Evolutionary conservation across 53 echinoderm and acorn worm species (phyloP).

Genomic region (Echinometra lucunter): DNA sequence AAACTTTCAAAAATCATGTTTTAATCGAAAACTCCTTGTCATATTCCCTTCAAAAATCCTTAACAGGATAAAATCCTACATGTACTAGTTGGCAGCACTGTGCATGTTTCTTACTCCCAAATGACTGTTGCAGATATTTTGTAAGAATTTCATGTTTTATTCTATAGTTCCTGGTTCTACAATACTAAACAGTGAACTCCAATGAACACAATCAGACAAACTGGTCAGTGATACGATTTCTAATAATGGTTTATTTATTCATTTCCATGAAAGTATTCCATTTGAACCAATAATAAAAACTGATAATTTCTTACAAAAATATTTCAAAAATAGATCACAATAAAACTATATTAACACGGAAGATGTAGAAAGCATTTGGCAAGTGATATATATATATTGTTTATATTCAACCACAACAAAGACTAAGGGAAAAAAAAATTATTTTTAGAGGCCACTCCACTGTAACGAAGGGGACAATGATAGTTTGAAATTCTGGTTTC

Average conservation of each 20-base stretch:
- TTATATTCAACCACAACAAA: conserved; percentile 24
- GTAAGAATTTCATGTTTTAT: too few species aligned
- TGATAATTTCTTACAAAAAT: conserved; percentile 56
- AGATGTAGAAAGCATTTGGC: conserved; percentile 63
- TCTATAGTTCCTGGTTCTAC: too few species aligned
- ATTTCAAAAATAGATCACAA: conserved; percentile 65
- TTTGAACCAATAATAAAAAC: conserved; percentile 57
- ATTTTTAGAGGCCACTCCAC: not conserved
- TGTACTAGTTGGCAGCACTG: too few species aligned
- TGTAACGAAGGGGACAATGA: not conserved
- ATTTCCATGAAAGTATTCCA: conserved; percentile 40
- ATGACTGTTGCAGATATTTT: too few species aligned
- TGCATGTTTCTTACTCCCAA: too few species aligned
- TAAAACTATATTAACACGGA: conserved; percentile 40
- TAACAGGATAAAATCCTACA: too few species aligned
- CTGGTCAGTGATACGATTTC: not conserved
- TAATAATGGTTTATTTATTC: conserved; percentile 40
- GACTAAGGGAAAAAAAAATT: too few species aligned
- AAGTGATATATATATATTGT: conserved; percentile 43
- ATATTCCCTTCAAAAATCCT: too few species aligned
- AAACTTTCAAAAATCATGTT: too few species aligned
- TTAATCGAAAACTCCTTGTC: too few species aligned
- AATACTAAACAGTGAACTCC: too few species aligned
- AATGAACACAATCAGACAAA: not conserved
- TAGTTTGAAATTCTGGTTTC: too few species aligned